Base-by-base conservation (phyloP, 2,888 invertebrate species). In the Pachliopta kotzebuea region DNA sequence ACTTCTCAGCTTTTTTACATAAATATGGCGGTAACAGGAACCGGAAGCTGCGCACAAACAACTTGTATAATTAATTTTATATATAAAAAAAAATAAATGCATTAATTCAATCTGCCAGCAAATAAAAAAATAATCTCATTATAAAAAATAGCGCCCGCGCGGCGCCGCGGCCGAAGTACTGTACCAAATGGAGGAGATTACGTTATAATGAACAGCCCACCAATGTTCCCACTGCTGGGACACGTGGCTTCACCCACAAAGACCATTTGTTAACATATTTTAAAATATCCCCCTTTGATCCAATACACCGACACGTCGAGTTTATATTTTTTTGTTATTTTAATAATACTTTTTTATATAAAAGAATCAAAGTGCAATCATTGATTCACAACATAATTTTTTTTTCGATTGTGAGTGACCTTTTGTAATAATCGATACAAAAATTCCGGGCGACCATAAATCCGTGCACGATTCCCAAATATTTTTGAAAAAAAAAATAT, bases 341-440 rank as follows among this genome's bases (percentile, higher is more conserved):
- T 65, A 65, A 61, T 65, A 65, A 65, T 65, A 65, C 65, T 65
- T 57, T 63, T 63, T 31, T 60, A 63, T 24, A 61, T 53, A 57
- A 53, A 56, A 60, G 52, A 53, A 20, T 55, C 26, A 56, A 17
- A 42, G 50, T 62, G 56, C 56, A 29, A 63, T n/a, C 29, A 26
- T 37, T 54, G 37, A 58, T 20, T 56, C 2, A 42, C 42, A 60
- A 64, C 24, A 52, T 45, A 29, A n/a, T 59, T 24, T 31, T 56
- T n/a, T 6, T 37, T 52, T 24, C 56, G 49, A 31, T 59, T 6
- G 0, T n/a, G 18, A 45, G n/a, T n/a, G 45, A 45, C n/a, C 18
- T 45, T 45, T n/a, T 14, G 45, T n/a, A 45, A 45, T 14, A 11
- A 37, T 37, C 37, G 37, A 37, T 37, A 14, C 11, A 37, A 18